phyloP scores from a whole-genome alignment of 2,888 invertebrate genomes.

The Aleiodes alternator region DNA sequence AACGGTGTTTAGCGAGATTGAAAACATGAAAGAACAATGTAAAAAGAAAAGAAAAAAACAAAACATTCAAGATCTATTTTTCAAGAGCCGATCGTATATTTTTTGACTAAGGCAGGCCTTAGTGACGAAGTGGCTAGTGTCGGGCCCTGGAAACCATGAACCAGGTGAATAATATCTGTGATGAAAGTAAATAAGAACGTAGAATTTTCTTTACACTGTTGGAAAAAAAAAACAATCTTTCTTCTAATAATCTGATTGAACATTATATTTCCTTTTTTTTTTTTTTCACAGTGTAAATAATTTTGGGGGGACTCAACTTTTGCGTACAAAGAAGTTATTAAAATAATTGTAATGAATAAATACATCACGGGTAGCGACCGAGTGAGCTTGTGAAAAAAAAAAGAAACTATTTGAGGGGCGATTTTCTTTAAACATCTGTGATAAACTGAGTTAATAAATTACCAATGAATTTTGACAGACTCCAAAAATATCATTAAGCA shows the following conservation, averaged over 20 bases:
- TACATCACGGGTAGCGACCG: constrained; percentile 46
- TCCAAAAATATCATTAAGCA: constrained; percentile 61
- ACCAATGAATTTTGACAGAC: constrained; percentile 50
- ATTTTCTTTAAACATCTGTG: constrained; percentile 76
- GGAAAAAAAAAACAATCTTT: too few species aligned
- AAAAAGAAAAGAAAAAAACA: constrained; percentile 23
- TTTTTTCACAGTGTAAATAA: constrained; percentile 47
- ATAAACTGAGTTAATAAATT: constrained; percentile 63
- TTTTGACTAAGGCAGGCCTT: constrained; percentile 76
- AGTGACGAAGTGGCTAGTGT: constrained; percentile 61
- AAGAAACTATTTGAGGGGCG: constrained; percentile 38
- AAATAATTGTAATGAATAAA: constrained; percentile 39
- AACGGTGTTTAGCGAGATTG: constrained; percentile 39
- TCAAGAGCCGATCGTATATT: constrained; percentile 75
- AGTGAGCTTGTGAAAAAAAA: constrained; percentile 44
- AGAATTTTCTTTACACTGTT: constrained; percentile 1
- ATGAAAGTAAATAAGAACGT: constrained; percentile 43
- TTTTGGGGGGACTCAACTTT: constrained; percentile 28
- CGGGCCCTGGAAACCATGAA: constrained; percentile 52
- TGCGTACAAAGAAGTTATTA: constrained; percentile 38
- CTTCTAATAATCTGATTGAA: constrained; percentile 35
- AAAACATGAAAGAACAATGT: constrained; percentile 14
- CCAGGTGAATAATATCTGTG: constrained; percentile 43
- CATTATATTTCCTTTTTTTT: constrained; percentile 14
- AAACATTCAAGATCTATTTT: constrained; percentile 72